A percentile compares a stretch with the other conserved stretches of the same genome.
These are phyloP conservation scores for Lumbricus terrestris DNA, from an alignment of 2,888 invertebrate species.

Conservation along the genomic window DNA sequence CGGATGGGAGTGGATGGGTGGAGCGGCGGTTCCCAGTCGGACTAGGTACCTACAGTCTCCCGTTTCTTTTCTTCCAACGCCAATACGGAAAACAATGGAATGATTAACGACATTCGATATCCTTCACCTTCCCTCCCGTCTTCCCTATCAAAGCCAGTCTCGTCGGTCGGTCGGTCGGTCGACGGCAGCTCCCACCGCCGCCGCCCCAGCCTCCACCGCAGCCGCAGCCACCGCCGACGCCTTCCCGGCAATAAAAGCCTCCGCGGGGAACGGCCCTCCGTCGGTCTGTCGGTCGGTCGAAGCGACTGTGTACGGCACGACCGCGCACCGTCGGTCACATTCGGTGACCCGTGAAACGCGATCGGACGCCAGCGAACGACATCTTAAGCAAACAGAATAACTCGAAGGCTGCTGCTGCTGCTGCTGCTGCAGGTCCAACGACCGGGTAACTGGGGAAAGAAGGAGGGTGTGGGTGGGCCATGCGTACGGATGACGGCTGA, in stretches of 20 bases:
- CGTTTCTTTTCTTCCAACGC: not conserved
- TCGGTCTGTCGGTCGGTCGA: not conserved
- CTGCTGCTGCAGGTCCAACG: not conserved
- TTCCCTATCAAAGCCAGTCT: not conserved
- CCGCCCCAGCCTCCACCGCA: not conserved
- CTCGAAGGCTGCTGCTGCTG: no score
- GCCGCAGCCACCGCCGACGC: not conserved
- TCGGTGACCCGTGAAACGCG: conserved; percentile 14
- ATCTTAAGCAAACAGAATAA: not conserved
- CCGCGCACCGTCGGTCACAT: not conserved
- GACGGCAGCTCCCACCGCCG: not conserved
- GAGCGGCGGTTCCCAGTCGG: not conserved
- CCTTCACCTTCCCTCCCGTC: not conserved
- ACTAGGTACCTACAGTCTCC: not conserved
- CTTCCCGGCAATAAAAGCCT: not conserved
- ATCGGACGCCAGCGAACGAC: not conserved
- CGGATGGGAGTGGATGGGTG: not conserved
- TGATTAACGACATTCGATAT: not conserved
- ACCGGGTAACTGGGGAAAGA: not conserved
- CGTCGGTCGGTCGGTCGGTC: no score
- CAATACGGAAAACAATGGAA: not conserved
- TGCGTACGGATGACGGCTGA: not conserved
- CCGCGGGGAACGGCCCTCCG: not conserved
- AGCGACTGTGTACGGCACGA: not conserved
- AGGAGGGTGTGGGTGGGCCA: not conserved